phyloP scores from a whole-genome alignment of 2,888 invertebrate genomes.

The Invenusta paracnida region DNA sequence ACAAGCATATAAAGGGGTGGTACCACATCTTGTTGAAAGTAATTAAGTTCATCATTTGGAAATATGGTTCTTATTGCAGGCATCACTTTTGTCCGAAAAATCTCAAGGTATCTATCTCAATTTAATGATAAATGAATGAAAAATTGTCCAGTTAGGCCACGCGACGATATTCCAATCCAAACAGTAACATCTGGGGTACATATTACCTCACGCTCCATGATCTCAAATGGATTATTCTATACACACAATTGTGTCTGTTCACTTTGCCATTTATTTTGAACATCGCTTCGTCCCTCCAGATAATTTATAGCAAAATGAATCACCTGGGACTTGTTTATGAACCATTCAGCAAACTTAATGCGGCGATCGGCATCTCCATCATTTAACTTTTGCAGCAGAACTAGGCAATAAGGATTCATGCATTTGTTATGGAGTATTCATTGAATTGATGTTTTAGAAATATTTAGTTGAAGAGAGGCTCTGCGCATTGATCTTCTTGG shows the following conservation, averaged over 20 bases:
- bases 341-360: neutral
- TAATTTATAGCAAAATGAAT: conserved; percentile 8
- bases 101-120: neutral
- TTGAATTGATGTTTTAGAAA: neutral
- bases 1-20: neutral
- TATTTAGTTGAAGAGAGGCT: neutral
- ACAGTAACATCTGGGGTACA: neutral
- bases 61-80: neutral
- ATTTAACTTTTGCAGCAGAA: neutral
- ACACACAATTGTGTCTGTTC: conserved; percentile 18
- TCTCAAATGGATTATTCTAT: neutral
- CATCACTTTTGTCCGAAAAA: neutral
- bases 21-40: neutral
- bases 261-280: conserved; percentile 3
- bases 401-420: neutral
- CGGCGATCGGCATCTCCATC: neutral
- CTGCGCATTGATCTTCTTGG: neutral
- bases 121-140: neutral
- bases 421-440: neutral
- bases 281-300: neutral
- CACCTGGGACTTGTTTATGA: conserved; percentile 7
- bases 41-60: neutral
- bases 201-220: neutral
- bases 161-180: neutral
- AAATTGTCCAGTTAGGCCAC: neutral